A percentile compares a stretch with the other conserved stretches of the same genome.
phyloP scores from a whole-genome alignment of 2,888 invertebrate genomes.

The Netelia melanura region DNA sequence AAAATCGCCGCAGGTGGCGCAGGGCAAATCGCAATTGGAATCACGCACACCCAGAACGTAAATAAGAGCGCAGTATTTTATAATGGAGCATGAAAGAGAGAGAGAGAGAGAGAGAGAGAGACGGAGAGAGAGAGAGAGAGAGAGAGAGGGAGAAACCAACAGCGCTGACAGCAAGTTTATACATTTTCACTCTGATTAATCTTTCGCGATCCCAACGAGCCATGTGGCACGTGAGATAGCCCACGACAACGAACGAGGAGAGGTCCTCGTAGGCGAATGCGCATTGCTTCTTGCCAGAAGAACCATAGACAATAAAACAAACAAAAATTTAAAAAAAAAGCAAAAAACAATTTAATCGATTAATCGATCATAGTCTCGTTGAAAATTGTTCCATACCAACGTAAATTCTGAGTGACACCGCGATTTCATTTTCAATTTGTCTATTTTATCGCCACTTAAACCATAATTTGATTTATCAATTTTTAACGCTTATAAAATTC shows the following conservation, averaged over 20 bases:
- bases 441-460: no score
- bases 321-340: no score
- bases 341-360: no score
- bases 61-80: constrained; percentile 40
- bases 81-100: background rate
- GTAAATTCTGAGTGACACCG: no score
- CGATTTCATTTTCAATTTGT: no score
- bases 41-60: constrained; percentile 56
- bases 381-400: no score
- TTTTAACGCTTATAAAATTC: no score
- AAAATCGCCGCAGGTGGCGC: constrained; percentile 48
- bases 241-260: background rate
- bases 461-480: no score
- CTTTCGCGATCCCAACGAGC: constrained; percentile 35
- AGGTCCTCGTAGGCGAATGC: background rate
- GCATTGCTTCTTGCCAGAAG: background rate
- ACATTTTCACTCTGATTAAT: constrained; percentile 56
- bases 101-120: background rate
- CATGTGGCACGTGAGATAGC: constrained; percentile 23
- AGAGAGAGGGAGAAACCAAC: background rate
- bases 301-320: background rate
- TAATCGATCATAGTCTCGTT: no score
- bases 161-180: constrained; percentile 54
- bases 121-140: background rate
- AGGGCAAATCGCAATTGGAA: constrained; percentile 49